phyloP scores from a whole-genome alignment of 2,888 invertebrate genomes.

The Rhamnusium bicolor region DNA sequence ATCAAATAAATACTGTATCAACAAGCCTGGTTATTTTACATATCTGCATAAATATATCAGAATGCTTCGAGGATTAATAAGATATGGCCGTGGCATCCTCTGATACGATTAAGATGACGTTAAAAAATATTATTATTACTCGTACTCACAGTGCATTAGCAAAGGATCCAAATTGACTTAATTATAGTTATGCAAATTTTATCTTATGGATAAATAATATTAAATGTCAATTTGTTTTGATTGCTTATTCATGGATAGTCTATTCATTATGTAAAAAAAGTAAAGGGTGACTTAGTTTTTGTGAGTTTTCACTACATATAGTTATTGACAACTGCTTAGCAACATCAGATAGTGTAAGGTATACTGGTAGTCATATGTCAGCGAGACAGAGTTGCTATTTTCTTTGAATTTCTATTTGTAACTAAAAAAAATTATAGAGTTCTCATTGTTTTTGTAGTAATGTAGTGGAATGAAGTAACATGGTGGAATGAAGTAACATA shows the following conservation, averaged over 20 bases:
- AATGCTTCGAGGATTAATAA: conserved; percentile 40
- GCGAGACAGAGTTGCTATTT: too few species aligned
- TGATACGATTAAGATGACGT: conserved; percentile 49
- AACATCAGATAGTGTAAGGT: too few species aligned
- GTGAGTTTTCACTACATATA: too few species aligned
- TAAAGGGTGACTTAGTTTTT: too few species aligned
- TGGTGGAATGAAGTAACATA: too few species aligned
- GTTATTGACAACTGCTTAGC: too few species aligned
- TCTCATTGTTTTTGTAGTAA: too few species aligned
- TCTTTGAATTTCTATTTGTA: too few species aligned
- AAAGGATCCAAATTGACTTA: conserved; percentile 4
- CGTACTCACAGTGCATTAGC: background rate
- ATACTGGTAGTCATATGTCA: too few species aligned
- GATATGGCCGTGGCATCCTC: conserved; percentile 40
- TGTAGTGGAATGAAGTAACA: too few species aligned
- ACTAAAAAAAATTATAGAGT: too few species aligned
- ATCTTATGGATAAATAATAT: background rate
- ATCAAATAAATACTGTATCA: conserved; percentile 58
- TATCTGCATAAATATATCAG: conserved; percentile 47
- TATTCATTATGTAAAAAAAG: too few species aligned
- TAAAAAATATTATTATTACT: conserved; percentile 46
- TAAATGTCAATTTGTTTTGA: background rate
- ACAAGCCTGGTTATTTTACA: conserved; percentile 54
- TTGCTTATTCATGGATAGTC: background rate
- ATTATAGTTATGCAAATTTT: background rate